Evolutionary conservation across 1,140 invertebrate genomes (phyloP).

Genomic region (Eulimnadia texana): DNA sequence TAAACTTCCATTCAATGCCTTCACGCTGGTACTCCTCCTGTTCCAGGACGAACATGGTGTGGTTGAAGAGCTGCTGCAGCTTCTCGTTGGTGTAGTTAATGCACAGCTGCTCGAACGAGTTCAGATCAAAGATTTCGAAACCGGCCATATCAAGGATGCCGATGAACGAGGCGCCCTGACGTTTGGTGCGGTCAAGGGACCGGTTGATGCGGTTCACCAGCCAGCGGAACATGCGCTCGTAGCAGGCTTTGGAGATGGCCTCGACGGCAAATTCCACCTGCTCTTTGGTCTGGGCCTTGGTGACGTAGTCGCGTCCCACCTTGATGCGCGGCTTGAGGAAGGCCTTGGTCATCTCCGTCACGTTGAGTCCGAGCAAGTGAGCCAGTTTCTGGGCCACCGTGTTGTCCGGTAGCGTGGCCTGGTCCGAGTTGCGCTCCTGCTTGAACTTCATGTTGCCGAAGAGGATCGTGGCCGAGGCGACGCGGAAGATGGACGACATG

Average conservation of each 20-base stretch:
- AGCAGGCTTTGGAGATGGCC: slow-evolving; percentile 95
- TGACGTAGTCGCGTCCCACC: slow-evolving; percentile 95
- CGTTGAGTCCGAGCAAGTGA: slow-evolving; percentile 79
- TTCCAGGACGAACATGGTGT: slow-evolving; percentile 99
- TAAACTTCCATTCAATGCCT: slow-evolving; percentile 99
- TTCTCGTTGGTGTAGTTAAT: slow-evolving; percentile 99
- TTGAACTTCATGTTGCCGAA: slow-evolving; percentile 98
- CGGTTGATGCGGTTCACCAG: slow-evolving; percentile 91
- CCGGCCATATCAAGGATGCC: slow-evolving; percentile 99
- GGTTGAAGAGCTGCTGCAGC: slow-evolving; percentile 97
- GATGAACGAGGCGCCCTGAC: slow-evolving; percentile 97
- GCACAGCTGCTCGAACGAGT: slow-evolving; percentile 62
- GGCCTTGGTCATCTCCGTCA: slow-evolving; percentile 95
- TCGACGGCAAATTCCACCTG: slow-evolving; percentile 98
- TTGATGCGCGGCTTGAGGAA: slow-evolving; percentile 95
- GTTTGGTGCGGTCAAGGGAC: slow-evolving; percentile 89
- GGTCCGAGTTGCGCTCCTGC: slow-evolving; percentile 94
- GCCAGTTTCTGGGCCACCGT: slow-evolving; percentile 95
- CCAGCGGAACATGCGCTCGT: slow-evolving; percentile 98
- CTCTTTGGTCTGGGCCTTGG: slow-evolving; percentile 97
- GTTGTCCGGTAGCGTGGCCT: slow-evolving; percentile 94
- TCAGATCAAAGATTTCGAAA: slow-evolving; percentile 94
- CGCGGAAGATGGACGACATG: slow-evolving; percentile 80
- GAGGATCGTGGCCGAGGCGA: slow-evolving; percentile 86
- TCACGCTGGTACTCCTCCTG: slow-evolving; percentile 99